Evolutionary conservation across 1,140 invertebrate species (phyloP).

Genomic region (Campoletis sonorensis): DNA sequence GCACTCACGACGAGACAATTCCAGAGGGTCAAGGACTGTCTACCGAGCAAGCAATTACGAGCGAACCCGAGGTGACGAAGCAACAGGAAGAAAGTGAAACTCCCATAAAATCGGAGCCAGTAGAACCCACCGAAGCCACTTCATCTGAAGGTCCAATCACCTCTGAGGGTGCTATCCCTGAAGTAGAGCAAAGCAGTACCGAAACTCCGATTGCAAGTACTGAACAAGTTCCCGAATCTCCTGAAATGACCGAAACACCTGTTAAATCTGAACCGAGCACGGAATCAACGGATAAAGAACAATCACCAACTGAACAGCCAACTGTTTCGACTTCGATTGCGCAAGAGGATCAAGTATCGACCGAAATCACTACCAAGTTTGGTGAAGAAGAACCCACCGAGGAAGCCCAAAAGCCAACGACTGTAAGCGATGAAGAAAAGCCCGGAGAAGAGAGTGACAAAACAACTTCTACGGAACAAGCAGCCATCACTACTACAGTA

Average conservation of each 20-base stretch:
- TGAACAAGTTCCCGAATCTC: background rate
- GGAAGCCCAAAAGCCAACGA: background rate
- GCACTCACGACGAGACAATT: background rate
- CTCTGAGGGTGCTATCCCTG: background rate
- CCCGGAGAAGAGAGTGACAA: slow-evolving; percentile 38
- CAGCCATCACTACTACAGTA: slow-evolving; percentile 42
- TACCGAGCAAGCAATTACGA: slow-evolving; percentile 26
- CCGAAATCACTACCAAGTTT: slow-evolving; percentile 24
- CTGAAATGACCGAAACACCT: background rate
- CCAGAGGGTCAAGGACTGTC: background rate
- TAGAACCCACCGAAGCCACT: background rate
- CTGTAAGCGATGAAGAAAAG: background rate
- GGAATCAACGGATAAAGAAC: background rate
- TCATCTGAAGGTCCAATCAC: background rate
- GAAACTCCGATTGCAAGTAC: background rate
- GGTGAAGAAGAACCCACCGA: slow-evolving; percentile 36
- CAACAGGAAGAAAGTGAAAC: slow-evolving; percentile 40
- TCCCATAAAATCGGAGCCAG: background rate
- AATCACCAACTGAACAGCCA: slow-evolving; percentile 26
- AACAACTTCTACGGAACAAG: slow-evolving; percentile 18
- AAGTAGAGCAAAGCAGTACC: background rate
- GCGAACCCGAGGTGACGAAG: slow-evolving; percentile 10
- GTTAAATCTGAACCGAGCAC: slow-evolving; percentile 17
- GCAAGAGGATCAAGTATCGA: slow-evolving; percentile 37
- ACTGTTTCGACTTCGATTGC: slow-evolving; percentile 44